Conservation (phyloP, 2,888 invertebrate species). For the Drosophila hamatofila region DNA sequence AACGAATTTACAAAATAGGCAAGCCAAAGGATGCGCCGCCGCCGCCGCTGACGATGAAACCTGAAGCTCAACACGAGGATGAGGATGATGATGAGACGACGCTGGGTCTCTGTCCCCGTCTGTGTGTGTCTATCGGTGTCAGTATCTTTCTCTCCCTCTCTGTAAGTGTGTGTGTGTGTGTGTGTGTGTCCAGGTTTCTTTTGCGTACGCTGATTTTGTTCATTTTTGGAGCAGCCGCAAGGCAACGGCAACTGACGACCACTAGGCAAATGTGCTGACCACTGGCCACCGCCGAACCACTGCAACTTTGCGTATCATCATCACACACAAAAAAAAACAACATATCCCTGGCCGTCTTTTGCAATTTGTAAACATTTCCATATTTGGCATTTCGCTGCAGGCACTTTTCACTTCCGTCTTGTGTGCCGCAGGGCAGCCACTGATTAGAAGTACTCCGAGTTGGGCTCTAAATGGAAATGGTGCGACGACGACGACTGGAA, state of each 20-base stretch:
- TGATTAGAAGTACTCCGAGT: constrained; percentile 38
- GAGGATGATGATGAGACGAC: constrained; percentile 48
- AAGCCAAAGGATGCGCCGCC: constrained; percentile 78
- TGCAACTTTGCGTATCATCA: constrained; percentile 34
- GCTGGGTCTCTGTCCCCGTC: constrained; percentile 20
- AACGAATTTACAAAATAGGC: constrained; percentile 83
- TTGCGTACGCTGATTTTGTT: constrained; percentile 70
- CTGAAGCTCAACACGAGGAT: constrained; percentile 3
- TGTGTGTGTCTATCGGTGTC: constrained; percentile 37
- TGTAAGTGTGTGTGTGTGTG: too few relatives aligned
- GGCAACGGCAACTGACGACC: constrained; percentile 38
- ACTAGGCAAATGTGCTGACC: constrained; percentile 66
- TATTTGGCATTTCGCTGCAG: constrained; percentile 72
- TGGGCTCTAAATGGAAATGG: constrained; percentile 27
- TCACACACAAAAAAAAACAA: too few relatives aligned
- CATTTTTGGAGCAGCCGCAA: constrained; percentile 63
- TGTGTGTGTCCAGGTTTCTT: background rate
- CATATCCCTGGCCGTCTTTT: constrained; percentile 54
- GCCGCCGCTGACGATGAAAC: constrained; percentile 22
- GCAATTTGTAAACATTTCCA: constrained; percentile 83
- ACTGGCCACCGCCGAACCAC: constrained; percentile 51
- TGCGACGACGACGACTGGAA: constrained; percentile 19
- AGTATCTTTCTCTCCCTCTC: constrained; percentile 17
- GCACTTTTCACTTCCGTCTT: constrained; percentile 61
- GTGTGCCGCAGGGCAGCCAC: constrained; percentile 39